Percentiles rank a stretch among this genome's conserved stretches.
Evolutionary conservation across 2,888 invertebrate species (phyloP).

Genomic region (Polymixis flavicincta): DNA sequence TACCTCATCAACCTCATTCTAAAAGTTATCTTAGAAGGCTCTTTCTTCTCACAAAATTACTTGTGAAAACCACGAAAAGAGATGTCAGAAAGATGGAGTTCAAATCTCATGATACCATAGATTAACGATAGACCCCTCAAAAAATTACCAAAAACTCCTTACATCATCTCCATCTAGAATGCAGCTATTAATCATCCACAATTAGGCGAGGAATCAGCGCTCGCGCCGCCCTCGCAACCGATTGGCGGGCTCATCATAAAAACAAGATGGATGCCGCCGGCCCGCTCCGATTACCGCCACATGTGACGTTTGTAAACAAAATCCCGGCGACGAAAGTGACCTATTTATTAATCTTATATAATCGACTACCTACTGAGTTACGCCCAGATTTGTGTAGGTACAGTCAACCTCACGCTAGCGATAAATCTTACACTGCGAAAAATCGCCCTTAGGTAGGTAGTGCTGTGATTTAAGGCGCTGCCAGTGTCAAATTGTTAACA

Average conservation of each 20-base stretch:
- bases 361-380: constrained; percentile 34
- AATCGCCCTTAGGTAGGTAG: neutral
- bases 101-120: neutral
- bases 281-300: constrained; percentile 79
- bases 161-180: constrained; percentile 10
- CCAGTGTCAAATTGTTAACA: no score
- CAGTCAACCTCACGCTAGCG: neutral
- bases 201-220: constrained; percentile 61
- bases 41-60: no score
- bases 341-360: constrained; percentile 71
- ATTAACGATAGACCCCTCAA: neutral
- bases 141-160: neutral
- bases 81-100: neutral
- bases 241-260: constrained; percentile 81
- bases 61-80: no score
- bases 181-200: constrained; percentile 60
- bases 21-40: no score
- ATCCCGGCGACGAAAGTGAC: constrained; percentile 72
- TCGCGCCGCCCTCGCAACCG: constrained; percentile 79
- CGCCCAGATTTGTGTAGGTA: constrained; percentile 54
- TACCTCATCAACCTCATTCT: no score
- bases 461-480: no score
- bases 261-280: constrained; percentile 83
- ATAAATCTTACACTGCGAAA: neutral
- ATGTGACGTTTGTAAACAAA: constrained; percentile 64